Conservation (phyloP, 2,113 vertebrate genomes). For the Oriolus oriolus region DNA sequence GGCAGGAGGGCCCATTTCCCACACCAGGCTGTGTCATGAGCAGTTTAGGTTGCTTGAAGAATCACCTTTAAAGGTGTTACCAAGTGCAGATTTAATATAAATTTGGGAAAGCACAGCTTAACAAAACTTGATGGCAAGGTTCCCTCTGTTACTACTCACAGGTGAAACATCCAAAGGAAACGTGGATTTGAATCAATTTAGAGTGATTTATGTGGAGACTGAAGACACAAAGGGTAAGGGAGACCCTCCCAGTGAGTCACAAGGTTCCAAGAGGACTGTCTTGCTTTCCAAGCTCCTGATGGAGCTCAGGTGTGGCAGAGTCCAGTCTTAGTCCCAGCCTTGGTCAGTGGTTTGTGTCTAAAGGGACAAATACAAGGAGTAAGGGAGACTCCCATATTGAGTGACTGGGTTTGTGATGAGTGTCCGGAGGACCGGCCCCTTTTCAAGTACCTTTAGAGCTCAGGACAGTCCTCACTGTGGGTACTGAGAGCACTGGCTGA, state of each 20-base stretch:
- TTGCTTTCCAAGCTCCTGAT: neutral
- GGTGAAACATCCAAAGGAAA: neutral
- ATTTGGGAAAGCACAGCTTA: neutral
- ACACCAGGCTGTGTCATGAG: neutral
- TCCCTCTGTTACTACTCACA: neutral
- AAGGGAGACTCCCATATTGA: neutral
- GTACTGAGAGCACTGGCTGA: neutral
- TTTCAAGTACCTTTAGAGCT: neutral
- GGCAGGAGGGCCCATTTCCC: neutral
- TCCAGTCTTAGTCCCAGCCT: neutral
- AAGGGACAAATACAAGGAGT: neutral
- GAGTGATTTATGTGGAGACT: neutral
- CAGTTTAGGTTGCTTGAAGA: neutral
- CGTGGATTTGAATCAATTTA: neutral
- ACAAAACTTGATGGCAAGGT: neutral
- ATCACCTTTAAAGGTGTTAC: neutral
- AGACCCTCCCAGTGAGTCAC: neutral
- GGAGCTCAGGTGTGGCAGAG: neutral
- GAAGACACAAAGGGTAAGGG: neutral
- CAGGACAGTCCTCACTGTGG: neutral
- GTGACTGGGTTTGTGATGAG: neutral
- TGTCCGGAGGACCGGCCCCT: neutral
- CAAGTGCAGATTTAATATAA: neutral
- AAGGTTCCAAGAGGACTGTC: neutral
- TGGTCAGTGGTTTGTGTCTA: neutral